Conservation (phyloP, 53 echinoderm and acorn worm species). For the Echinarachnius parma region DNA sequence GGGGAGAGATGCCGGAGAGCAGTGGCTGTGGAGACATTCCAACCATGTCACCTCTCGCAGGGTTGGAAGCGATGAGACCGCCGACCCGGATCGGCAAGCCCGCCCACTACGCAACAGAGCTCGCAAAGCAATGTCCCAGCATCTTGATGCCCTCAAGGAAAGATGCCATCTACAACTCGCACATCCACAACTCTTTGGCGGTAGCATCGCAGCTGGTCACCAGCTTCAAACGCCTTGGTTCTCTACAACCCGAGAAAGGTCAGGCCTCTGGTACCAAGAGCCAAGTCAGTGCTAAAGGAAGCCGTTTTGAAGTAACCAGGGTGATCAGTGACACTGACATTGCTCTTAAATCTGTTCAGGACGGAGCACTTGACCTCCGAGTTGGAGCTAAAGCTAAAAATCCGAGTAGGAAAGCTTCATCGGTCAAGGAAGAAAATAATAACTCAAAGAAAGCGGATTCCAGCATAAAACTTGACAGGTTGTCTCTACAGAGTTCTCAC, state of each 20-base stretch:
- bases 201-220: constrained; percentile 25
- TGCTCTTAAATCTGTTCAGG: constrained; percentile 7
- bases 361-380: constrained; percentile 26
- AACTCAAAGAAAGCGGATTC: not conserved
- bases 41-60: constrained; percentile 26
- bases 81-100: constrained; percentile 35
- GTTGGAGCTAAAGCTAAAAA: not conserved
- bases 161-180: constrained; percentile 35
- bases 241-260: not conserved
- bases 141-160: constrained; percentile 27
- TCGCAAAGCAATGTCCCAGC: constrained; percentile 23
- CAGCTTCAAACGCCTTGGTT: not conserved
- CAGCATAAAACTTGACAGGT: constrained; percentile 4
- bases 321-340: not conserved
- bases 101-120: constrained; percentile 12
- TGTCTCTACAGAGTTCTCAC: not conserved
- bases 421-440: constrained; percentile 8
- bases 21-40: not conserved
- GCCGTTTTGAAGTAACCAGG: no score
- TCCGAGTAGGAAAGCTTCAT: not conserved
- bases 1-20: not conserved
- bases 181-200: constrained; percentile 22
- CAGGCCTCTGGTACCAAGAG: not conserved
- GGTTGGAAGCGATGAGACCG: constrained; percentile 37
- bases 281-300: constrained; percentile 11